Conservation (phyloP, 2,113 vertebrate genomes). For the Muntiacus reevesi region DNA sequence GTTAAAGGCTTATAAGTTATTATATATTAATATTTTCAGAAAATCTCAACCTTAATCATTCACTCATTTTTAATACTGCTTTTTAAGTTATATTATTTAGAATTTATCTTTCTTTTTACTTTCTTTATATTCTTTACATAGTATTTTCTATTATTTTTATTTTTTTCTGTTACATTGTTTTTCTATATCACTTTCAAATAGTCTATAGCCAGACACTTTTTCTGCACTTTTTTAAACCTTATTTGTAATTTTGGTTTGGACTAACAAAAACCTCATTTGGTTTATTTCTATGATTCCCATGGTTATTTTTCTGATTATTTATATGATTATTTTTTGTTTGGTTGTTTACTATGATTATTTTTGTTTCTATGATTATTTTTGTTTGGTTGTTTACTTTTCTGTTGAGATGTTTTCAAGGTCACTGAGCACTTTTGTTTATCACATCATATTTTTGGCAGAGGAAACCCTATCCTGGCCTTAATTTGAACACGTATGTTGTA, state of each 20-base stretch:
- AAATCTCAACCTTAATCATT: neutral
- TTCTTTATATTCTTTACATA: neutral
- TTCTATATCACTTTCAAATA: neutral
- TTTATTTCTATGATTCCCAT: neutral
- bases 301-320: neutral
- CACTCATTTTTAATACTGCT: neutral
- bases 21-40: neutral
- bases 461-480: neutral
- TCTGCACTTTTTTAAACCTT: neutral
- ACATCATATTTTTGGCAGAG: neutral
- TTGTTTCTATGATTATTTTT: neutral
- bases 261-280: neutral
- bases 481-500: neutral
- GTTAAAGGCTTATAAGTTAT: neutral
- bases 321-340: neutral
- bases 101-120: neutral
- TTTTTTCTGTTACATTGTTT: neutral
- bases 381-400: neutral
- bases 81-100: neutral
- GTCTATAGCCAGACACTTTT: neutral
- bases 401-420: neutral
- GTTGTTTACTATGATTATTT: too few species aligned
- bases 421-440: neutral
- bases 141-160: neutral
- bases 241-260: neutral